phyloP scores from a whole-genome alignment of 2,797 vertebrate species.

The Pygocentrus nattereri region DNA sequence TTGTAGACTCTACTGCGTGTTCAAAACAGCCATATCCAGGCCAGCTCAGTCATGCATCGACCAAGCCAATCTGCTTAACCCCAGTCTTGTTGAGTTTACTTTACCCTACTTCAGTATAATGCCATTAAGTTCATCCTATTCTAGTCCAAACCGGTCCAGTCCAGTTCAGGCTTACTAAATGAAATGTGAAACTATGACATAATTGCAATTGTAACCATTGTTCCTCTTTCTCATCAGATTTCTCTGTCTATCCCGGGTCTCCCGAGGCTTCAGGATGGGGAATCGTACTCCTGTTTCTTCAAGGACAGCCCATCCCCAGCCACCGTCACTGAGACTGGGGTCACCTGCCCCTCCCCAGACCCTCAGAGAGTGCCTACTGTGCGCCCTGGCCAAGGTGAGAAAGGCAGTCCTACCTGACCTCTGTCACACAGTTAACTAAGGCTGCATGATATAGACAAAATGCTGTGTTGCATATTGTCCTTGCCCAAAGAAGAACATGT shows the following conservation, averaged over 20 bases:
- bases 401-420: background rate
- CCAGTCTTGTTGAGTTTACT: slow-evolving; percentile 17
- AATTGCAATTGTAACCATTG: background rate
- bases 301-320: slow-evolving; percentile 85
- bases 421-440: background rate
- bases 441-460: too few relatives aligned
- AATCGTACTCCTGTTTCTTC: slow-evolving; percentile 91
- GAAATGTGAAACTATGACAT: background rate
- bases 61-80: slow-evolving; percentile 10
- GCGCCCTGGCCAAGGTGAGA: slow-evolving; percentile 86
- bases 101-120: background rate
- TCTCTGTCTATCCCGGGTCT: slow-evolving; percentile 86
- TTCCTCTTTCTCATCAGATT: slow-evolving; percentile 76
- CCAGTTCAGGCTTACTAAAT: slow-evolving; percentile 6
- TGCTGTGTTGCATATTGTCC: too few relatives aligned
- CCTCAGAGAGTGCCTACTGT: slow-evolving; percentile 79
- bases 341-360: slow-evolving; percentile 89
- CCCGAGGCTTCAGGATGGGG: slow-evolving; percentile 82
- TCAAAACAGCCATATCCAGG: background rate
- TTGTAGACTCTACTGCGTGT: background rate
- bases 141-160: background rate
- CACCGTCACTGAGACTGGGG: slow-evolving; percentile 79
- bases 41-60: background rate
- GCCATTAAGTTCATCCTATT: slow-evolving; percentile 1
- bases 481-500: too few relatives aligned